These are phyloP conservation scores for Anastrepha obliqua DNA, from an alignment of 1,140 invertebrate species.

Conservation along the genomic window DNA sequence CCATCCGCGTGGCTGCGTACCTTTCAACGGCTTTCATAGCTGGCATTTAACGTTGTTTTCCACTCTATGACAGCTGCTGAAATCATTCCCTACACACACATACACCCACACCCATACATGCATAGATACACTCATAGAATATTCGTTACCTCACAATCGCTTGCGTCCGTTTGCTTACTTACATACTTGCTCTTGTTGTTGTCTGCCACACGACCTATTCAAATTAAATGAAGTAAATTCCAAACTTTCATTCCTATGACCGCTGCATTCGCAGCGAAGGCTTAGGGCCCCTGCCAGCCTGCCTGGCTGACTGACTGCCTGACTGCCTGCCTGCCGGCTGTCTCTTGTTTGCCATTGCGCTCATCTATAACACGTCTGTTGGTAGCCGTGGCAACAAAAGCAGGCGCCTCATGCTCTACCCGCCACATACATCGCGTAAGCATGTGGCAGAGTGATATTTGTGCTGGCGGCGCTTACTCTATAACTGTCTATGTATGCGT, in stretches of 20 bases:
- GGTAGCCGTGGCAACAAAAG: conserved; percentile 31
- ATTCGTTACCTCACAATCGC: not conserved
- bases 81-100: not conserved
- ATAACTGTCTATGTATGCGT: not conserved
- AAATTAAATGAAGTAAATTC: conserved; percentile 53
- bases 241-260: conserved; percentile 43
- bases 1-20: not conserved
- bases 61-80: conserved; percentile 27
- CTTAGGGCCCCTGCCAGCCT: not conserved
- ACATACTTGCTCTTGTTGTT: not conserved
- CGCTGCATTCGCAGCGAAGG: not conserved
- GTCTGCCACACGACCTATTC: conserved; percentile 16
- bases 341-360: not conserved
- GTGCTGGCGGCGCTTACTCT: not conserved
- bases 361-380: not conserved
- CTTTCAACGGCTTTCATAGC: conserved; percentile 22
- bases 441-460: conserved; percentile 32
- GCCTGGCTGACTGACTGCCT: not conserved
- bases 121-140: not conserved
- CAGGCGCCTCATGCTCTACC: not conserved
- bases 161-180: not conserved
- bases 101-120: not conserved
- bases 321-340: not conserved
- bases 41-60: not conserved
- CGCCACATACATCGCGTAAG: not conserved